Conservation (phyloP, 2,888 invertebrate genomes). For the Incurvaria masculella region DNA sequence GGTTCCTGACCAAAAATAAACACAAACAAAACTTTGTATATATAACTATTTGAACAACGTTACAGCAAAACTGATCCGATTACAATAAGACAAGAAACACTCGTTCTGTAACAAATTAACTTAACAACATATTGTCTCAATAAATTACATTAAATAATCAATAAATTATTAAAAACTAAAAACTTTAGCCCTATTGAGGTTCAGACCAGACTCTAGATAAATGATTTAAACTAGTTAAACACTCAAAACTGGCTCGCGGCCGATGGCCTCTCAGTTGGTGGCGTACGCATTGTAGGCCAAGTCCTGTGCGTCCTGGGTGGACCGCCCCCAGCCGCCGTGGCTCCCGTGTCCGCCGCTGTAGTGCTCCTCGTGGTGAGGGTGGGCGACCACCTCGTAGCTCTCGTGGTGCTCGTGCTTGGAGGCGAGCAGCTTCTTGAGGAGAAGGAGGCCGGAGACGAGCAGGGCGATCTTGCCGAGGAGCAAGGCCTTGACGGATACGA, state of each 20-base stretch:
- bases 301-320: conserved; percentile 64
- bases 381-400: conserved; percentile 74
- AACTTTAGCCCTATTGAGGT: no score
- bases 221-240: no score
- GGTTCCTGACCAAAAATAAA: conserved; percentile 11
- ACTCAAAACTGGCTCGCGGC: no score
- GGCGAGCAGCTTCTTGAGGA: conserved; percentile 64
- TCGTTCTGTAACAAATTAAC: conserved; percentile 24
- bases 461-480: conserved; percentile 81
- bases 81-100: conserved; percentile 35
- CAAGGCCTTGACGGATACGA: conserved; percentile 81
- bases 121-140: conserved; percentile 27
- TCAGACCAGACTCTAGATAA: conserved; percentile 36
- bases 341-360: conserved; percentile 51
- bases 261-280: conserved; percentile 29
- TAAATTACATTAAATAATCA: conserved; percentile 48
- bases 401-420: conserved; percentile 64
- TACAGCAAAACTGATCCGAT: conserved; percentile 19
- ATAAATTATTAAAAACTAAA: conserved; percentile 40
- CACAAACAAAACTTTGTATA: conserved; percentile 3
- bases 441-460: conserved; percentile 68
- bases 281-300: conserved; percentile 70
- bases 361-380: conserved; percentile 62
- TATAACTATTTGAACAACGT: conserved; percentile 23
- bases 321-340: conserved; percentile 63